Evolutionary conservation across 2,113 vertebrate genomes (phyloP).

Genomic region (Rana temporaria): DNA sequence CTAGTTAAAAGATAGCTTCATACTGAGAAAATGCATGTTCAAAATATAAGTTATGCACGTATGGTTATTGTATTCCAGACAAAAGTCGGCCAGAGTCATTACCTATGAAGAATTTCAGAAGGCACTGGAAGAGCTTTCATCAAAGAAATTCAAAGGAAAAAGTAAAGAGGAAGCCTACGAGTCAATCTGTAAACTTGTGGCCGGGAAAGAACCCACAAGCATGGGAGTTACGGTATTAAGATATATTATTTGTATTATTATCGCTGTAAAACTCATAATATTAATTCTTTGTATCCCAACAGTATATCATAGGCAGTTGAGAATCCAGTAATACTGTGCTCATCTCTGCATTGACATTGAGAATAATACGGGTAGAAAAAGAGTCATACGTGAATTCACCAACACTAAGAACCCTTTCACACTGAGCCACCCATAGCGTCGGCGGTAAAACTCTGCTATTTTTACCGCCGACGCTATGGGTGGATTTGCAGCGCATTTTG

Average conservation of each 20-base stretch:
- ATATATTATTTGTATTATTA: neutral
- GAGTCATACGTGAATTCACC: too few relatives aligned
- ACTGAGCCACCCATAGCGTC: too few relatives aligned
- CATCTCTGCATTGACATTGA: too few relatives aligned
- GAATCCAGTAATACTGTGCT: too few relatives aligned
- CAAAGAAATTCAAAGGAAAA: slow-evolving; percentile 90
- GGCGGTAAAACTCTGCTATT: too few relatives aligned
- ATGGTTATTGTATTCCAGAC: slow-evolving; percentile 69
- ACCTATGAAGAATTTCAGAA: slow-evolving; percentile 89
- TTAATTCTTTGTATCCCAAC: too few relatives aligned
- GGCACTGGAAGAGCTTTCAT: slow-evolving; percentile 86
- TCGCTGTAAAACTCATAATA: too few relatives aligned
- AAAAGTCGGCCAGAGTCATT: slow-evolving; percentile 89
- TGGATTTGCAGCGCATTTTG: too few relatives aligned
- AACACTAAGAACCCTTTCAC: too few relatives aligned
- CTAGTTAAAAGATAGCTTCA: neutral
- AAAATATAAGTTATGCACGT: neutral
- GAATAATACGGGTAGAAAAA: too few relatives aligned
- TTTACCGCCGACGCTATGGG: too few relatives aligned
- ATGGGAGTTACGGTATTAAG: slow-evolving; percentile 86
- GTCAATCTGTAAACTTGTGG: slow-evolving; percentile 85
- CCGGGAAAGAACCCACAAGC: slow-evolving; percentile 86
- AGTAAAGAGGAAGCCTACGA: slow-evolving; percentile 84
- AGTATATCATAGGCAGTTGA: too few relatives aligned
- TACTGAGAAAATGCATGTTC: neutral